Evolutionary conservation across 2,888 invertebrate species (phyloP).

Genomic region (Beris morrisii): DNA sequence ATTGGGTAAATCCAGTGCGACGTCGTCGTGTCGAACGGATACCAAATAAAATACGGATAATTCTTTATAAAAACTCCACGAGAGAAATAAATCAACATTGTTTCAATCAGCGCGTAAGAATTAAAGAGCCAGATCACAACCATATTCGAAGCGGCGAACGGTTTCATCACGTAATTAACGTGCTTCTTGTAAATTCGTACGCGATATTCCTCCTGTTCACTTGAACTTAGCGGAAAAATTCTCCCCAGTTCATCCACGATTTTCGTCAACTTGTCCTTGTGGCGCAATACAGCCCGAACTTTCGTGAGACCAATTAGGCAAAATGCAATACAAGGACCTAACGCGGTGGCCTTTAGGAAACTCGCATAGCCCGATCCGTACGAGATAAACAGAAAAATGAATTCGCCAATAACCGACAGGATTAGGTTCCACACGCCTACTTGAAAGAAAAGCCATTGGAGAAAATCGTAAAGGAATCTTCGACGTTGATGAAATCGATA

Average conservation of each 20-base stretch:
- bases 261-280: background rate
- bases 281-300: background rate
- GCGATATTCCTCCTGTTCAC: background rate
- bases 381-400: background rate
- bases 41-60: constrained; percentile 18
- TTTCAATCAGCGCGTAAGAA: constrained; percentile 1
- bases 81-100: background rate
- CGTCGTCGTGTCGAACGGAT: constrained; percentile 11
- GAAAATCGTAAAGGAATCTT: background rate
- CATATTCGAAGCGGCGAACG: background rate
- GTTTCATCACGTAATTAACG: background rate
- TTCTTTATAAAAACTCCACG: background rate
- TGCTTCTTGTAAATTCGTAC: background rate
- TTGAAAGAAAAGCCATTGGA: background rate
- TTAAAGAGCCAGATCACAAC: constrained; percentile 7
- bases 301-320: background rate
- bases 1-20: background rate
- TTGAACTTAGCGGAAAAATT: background rate
- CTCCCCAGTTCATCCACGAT: background rate
- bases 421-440: constrained; percentile 6
- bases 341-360: background rate
- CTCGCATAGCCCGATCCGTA: background rate
- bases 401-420: constrained; percentile 7
- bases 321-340: constrained; percentile 3
- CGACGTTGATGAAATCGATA: too few relatives aligned